Evolutionary conservation across 2,888 invertebrate species (phyloP).

Genomic region (Rhagonycha fulva): DNA sequence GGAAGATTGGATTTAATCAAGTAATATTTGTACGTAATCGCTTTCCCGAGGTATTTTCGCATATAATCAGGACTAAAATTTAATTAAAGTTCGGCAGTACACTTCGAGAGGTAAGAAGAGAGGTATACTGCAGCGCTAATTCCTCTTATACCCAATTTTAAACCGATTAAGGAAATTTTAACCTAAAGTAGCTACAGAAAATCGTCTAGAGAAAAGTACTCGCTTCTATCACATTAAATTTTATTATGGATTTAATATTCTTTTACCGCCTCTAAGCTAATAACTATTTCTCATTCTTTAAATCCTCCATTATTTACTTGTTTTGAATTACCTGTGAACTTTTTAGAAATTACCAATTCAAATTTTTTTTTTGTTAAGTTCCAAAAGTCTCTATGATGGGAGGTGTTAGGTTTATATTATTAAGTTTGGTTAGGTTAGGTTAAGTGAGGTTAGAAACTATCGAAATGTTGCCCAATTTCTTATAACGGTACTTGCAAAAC

Average conservation of each 20-base stretch:
- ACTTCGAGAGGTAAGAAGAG: conserved; percentile 46
- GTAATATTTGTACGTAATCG: conserved; percentile 52
- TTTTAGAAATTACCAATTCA: too few relatives aligned
- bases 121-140: conserved; percentile 50
- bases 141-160: conserved; percentile 52
- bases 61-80: conserved; percentile 54
- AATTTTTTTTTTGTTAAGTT: too few relatives aligned
- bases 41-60: conserved; percentile 49
- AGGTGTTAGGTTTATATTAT: too few relatives aligned
- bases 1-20: conserved; percentile 52
- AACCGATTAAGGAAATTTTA: conserved; percentile 54
- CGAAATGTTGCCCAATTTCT: too few relatives aligned
- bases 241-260: conserved; percentile 37
- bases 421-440: too few relatives aligned
- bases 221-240: conserved; percentile 39
- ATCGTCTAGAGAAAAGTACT: conserved; percentile 32
- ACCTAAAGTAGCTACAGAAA: conserved; percentile 46
- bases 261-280: conserved; percentile 27
- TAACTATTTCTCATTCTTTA: conserved; percentile 22
- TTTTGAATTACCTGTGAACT: background rate
- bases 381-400: too few relatives aligned
- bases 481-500: too few relatives aligned
- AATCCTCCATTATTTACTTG: conserved; percentile 12
- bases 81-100: conserved; percentile 53
- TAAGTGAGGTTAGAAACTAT: too few relatives aligned